Evolutionary conservation across 2,888 invertebrate species (phyloP).

Genomic region (Xestia xanthographa): DNA sequence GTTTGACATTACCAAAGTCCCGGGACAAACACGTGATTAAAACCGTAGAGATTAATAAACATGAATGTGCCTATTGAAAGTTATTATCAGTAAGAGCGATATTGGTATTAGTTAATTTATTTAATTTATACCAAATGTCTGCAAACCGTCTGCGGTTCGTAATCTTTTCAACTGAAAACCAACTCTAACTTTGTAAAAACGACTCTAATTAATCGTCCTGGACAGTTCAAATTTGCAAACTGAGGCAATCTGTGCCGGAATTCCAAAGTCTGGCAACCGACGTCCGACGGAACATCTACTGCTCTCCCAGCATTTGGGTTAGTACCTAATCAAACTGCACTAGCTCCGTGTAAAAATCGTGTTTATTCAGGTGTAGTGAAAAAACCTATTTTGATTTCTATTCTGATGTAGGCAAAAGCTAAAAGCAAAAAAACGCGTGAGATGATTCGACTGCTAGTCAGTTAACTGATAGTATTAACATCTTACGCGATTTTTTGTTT

Average conservation of each 20-base stretch:
- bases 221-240: conserved; percentile 32
- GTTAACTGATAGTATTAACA: background rate
- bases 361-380: too few relatives aligned
- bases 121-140: background rate
- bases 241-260: background rate
- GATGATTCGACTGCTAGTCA: too few relatives aligned
- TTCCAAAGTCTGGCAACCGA: conserved; percentile 3
- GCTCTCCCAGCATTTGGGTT: background rate
- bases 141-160: background rate
- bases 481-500: background rate
- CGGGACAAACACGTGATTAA: background rate
- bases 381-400: background rate
- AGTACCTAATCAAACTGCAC: conserved; percentile 17
- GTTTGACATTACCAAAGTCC: conserved; percentile 6
- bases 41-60: conserved; percentile 1
- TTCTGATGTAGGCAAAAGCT: background rate
- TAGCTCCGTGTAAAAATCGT: conserved; percentile 14
- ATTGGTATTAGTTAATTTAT: background rate
- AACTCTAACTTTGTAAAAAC: conserved; percentile 2
- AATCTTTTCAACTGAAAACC: conserved; percentile 1
- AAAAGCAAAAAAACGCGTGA: too few relatives aligned
- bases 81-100: background rate
- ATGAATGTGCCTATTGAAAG: background rate
- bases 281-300: too few relatives aligned
- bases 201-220: background rate